Conservation (phyloP, 2,797 vertebrate species). For the Heliangelus exortis region DNA sequence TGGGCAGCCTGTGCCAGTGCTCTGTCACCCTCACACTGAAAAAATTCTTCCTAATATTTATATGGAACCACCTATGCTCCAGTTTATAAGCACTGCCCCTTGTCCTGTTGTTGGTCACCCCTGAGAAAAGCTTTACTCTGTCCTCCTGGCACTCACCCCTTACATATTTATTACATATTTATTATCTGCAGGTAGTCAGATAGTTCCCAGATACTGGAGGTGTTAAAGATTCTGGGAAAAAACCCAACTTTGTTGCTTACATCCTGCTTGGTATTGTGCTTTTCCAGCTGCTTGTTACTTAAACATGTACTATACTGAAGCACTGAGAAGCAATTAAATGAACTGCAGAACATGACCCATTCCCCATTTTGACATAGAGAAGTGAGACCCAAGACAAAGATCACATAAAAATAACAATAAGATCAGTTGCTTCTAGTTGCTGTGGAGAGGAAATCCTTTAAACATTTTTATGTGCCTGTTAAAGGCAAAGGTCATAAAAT, state of each 20-base stretch:
- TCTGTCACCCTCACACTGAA: no score
- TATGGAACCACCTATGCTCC: no score
- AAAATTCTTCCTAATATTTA: no score
- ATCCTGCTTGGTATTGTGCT: background rate
- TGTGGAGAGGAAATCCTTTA: background rate
- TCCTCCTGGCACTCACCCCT: no score
- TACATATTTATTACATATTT: no score
- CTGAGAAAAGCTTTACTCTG: no score
- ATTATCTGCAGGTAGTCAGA: background rate
- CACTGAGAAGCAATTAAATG: background rate
- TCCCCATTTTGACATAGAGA: background rate
- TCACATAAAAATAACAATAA: background rate
- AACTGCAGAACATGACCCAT: background rate
- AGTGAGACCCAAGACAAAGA: background rate
- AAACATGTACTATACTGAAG: background rate
- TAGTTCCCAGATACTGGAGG: background rate
- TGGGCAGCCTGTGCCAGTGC: no score
- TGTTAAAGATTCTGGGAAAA: background rate
- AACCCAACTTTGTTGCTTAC: background rate
- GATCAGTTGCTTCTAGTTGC: background rate
- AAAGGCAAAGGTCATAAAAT: background rate
- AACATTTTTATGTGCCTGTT: background rate
- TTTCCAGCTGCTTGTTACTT: background rate
- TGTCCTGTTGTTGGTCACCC: no score
- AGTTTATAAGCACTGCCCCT: no score